These are phyloP conservation scores for Caenorhabditis macrosperma DNA, from an alignment of 2,888 invertebrate genomes.

Conservation along the genomic window DNA sequence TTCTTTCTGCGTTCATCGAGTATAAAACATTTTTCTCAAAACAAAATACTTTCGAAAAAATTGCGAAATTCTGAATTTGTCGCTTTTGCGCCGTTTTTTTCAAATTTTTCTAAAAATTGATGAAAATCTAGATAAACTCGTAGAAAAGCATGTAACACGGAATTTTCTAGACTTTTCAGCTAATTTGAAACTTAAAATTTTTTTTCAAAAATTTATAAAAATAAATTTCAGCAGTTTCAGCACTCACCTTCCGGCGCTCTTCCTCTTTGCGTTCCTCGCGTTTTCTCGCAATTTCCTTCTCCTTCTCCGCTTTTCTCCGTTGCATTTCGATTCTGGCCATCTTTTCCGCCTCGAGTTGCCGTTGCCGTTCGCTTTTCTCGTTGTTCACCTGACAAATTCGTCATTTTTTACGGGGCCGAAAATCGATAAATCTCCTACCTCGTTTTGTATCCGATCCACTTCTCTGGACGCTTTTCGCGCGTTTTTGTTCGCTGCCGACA, in stretches of 20 bases:
- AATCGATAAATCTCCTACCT: too few relatives aligned
- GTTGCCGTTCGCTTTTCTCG: conserved; percentile 39
- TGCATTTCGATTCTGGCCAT: conserved; percentile 34
- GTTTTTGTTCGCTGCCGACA: conserved; percentile 63
- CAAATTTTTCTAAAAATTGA: too few relatives aligned
- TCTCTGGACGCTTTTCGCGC: conserved; percentile 56
- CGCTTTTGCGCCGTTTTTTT: too few relatives aligned
- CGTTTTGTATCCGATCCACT: conserved; percentile 51
- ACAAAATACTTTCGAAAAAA: too few relatives aligned
- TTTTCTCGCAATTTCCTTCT: conserved; percentile 37
- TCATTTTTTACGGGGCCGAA: not conserved
- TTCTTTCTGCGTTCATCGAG: too few relatives aligned
- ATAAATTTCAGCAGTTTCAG: too few relatives aligned
- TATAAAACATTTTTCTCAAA: not conserved
- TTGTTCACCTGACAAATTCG: conserved; percentile 28
- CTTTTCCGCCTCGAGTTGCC: conserved; percentile 52
- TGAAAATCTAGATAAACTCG: too few relatives aligned
- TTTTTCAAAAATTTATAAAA: too few relatives aligned
- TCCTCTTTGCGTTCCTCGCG: conserved; percentile 48
- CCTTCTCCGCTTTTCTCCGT: conserved; percentile 50
- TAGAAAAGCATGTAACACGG: too few relatives aligned
- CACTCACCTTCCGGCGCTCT: conserved; percentile 30
- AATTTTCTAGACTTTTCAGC: not conserved
- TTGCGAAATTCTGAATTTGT: not conserved
- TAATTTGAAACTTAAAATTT: too few relatives aligned